These are phyloP conservation scores for Epirrhoe alternata DNA, from an alignment of 2,888 invertebrate species.

Conservation along the genomic window DNA sequence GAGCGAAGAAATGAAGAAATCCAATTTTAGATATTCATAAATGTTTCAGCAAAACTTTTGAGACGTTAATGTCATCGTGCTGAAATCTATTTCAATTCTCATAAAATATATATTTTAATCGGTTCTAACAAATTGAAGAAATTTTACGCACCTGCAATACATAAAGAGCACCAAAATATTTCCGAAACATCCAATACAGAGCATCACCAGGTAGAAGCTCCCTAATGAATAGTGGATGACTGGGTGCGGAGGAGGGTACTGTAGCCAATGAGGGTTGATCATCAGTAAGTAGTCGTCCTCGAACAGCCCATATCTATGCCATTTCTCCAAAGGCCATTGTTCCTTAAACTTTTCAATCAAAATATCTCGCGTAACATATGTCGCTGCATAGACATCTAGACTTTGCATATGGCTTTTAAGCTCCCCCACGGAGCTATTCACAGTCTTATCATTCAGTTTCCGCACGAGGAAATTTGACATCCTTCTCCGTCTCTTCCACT, in stretches of 20 bases:
- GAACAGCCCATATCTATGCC: conserved; percentile 84
- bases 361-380: conserved; percentile 28
- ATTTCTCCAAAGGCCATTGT: conserved; percentile 74
- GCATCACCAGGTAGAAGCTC: conserved; percentile 86
- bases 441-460: conserved; percentile 35
- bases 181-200: conserved; percentile 87
- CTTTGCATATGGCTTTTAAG: conserved; percentile 32
- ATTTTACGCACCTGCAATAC: conserved; percentile 85
- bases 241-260: conserved; percentile 86
- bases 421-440: conserved; percentile 28
- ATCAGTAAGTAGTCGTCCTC: conserved; percentile 81
- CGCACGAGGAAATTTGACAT: conserved; percentile 41
- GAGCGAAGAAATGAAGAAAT: background rate
- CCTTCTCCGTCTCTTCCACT: conserved; percentile 76
- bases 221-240: conserved; percentile 86
- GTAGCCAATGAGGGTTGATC: conserved; percentile 89
- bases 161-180: conserved; percentile 89
- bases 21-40: background rate
- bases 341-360: conserved; percentile 65
- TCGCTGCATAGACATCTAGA: conserved; percentile 27
- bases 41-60: background rate
- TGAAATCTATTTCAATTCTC: background rate
- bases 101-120: background rate
- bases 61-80: background rate
- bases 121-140: background rate